Evolutionary conservation across 1,140 invertebrate species (phyloP), one percentile per base, ranked within the genome.

Genomic region (Propsilocerus akamusi): DNA sequence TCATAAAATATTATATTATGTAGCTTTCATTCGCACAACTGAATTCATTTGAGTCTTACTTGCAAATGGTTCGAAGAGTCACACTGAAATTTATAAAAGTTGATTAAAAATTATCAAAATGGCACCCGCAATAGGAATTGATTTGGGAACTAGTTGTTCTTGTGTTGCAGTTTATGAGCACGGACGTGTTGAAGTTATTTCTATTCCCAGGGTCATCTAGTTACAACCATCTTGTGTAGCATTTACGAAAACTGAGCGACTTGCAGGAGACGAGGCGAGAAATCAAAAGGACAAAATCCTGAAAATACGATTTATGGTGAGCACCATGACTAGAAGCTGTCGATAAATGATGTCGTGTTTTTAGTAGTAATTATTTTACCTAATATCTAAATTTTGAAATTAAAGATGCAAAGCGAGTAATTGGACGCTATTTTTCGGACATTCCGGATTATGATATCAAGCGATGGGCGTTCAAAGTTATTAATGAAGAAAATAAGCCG

Each of bases 161-260:
- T 86, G 91, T 76, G 92, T 95, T 59, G 92, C 90, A 55, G 89
- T 96, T 2, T 94, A 92, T 66, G 94, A 93, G 66, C 93, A 95
- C 72, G 90, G 90, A 30, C 73, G 89, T 49, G 90, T 95, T 10
- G 90, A 95, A 74, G 95, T 96, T 55, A 95, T 95, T 55, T 88
- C 91, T 48, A 95, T 95, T 58, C 95, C 66, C 90, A 95, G 65
- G 90, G 90, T 30, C 91, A 93, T 63, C 72, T 87, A 51, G 92
- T 86, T 12, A 92, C 88, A 14, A 14, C 86, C 88, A 3, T 84
- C 81, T 49, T 93, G 89, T 63, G 89, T 95, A 11, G 89, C 88
- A 4, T 95, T 95, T 66, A 90, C 80, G 2, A 88, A 92, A 46
- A 80, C 81, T 0, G 89, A 94, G 62, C 68, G 90, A 25, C 68